Evolutionary conservation across 2,113 vertebrate species (phyloP), one percentile per base, ranked within the genome.

Genomic region (Grammomys surdaster): DNA sequence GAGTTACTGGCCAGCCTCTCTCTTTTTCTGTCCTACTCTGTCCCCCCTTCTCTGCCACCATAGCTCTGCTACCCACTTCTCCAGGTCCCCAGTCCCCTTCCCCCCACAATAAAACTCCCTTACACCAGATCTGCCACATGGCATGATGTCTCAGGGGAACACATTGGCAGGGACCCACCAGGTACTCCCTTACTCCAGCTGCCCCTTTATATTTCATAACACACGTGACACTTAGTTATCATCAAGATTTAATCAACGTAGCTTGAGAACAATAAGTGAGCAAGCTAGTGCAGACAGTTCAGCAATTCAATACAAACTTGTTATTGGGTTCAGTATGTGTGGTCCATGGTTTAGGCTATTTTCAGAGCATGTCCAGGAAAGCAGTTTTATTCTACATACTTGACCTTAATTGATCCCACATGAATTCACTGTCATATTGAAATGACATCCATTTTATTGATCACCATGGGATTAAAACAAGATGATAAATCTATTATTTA

Each of bases 391-490:
- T 94, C n/a, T 91, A 58, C 26, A 76, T 76, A 85, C 8, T 13
- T 88, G 22, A 67, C 7, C 40, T 20, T 69, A 19, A 36, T 91
- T 92, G n/a, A 5, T 93, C 51, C 75, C 60, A 89, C 67, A 92
- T 48, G 4, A 94, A 88, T 87, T 94, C 46, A 85, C 28, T 93
- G 48, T 92, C 70, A 48, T 93, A 70, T 58, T 63, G 80, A 94
- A 95, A 80, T 85, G 31, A 2, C 2, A 91, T 14, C 22, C 26
- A 58, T 10, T 56, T 63, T 40, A 90, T 22, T 76, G 76, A 73
- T 70, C 60, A 60, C 9, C 8, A 69, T 46, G 10, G 11, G 92
- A 77, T 51, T n/a, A 92, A 86, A 16, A 91, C 17, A 54, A 89
- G n/a, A 14, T 85, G 33, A 90, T 72, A 70, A 63, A 46, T 0